These are phyloP conservation scores for Tenthredo livida DNA, from an alignment of 2,888 invertebrate genomes.

Conservation along the genomic window DNA sequence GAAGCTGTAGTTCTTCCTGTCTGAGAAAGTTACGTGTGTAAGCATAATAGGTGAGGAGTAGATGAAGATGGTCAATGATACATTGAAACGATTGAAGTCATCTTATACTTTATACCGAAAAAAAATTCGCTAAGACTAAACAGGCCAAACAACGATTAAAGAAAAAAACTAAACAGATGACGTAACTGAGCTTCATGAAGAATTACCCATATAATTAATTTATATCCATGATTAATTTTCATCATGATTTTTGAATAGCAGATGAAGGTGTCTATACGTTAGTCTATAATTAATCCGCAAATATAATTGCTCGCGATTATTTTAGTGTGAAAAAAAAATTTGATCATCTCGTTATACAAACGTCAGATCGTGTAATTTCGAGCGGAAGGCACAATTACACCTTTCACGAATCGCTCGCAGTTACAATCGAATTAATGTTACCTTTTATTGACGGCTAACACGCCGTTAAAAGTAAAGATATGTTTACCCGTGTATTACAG, in stretches of 20 bases:
- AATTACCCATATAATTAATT: too few species aligned
- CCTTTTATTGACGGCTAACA: constrained; percentile 45
- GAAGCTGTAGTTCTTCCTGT: not conserved
- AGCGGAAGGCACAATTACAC: constrained; percentile 33
- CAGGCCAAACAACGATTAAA: not conserved
- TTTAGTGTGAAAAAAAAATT: not conserved
- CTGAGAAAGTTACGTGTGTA: constrained; percentile 30
- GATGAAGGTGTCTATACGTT: not conserved
- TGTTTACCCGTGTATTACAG: constrained; percentile 35
- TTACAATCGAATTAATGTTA: constrained; percentile 42
- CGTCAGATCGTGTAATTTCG: not conserved
- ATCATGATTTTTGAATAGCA: not conserved
- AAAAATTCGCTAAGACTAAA: not conserved
- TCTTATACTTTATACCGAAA: not conserved
- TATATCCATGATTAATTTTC: not conserved
- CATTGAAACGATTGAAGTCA: constrained; percentile 41
- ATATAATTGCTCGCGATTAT: not conserved
- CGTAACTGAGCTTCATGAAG: not conserved
- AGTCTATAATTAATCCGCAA: not conserved
- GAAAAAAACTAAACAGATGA: not conserved
- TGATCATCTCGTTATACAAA: constrained; percentile 21
- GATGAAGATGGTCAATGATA: constrained; percentile 48
- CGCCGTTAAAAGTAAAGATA: constrained; percentile 49
- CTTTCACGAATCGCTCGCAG: constrained; percentile 37
- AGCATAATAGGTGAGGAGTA: constrained; percentile 31